Percentiles rank a stretch among this genome's conserved stretches.
These are phyloP conservation scores for Monochamus saltuarius DNA, from an alignment of 1,140 invertebrate species.

Conservation along the genomic window DNA sequence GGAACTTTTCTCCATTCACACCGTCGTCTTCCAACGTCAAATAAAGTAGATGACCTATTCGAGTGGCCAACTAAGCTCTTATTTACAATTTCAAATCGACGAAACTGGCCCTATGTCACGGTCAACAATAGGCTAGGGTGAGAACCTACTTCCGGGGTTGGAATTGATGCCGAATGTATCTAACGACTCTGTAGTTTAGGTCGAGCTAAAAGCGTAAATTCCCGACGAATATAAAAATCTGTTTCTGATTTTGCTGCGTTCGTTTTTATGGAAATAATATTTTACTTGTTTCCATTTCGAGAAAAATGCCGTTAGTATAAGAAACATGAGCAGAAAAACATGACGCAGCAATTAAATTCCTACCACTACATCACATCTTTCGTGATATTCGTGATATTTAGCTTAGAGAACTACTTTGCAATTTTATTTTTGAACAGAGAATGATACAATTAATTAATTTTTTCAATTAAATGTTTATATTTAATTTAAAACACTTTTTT, in stretches of 20 bases:
- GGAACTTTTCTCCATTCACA: slow-evolving; percentile 28
- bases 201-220: slow-evolving; percentile 14
- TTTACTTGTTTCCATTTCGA: background rate
- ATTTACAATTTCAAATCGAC: slow-evolving; percentile 42
- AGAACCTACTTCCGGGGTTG: slow-evolving; percentile 22
- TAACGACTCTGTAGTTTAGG: slow-evolving; percentile 26
- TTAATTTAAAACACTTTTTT: too few species aligned
- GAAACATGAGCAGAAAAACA: too few species aligned
- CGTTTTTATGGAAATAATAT: slow-evolving; percentile 2
- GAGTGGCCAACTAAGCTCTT: slow-evolving; percentile 34
- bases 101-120: slow-evolving; percentile 22
- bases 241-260: slow-evolving; percentile 5
- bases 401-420: too few species aligned
- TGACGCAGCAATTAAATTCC: too few species aligned
- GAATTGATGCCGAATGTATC: slow-evolving; percentile 38
- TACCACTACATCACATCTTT: too few species aligned
- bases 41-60: slow-evolving; percentile 30
- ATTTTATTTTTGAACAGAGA: too few species aligned
- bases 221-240: slow-evolving; percentile 11
- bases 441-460: too few species aligned
- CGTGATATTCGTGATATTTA: too few species aligned
- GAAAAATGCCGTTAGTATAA: too few species aligned
- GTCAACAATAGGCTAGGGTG: slow-evolving; percentile 21
- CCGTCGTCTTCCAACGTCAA: slow-evolving; percentile 32
- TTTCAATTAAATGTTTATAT: too few species aligned